phyloP scores from a whole-genome alignment of 2,888 invertebrate species.

The Xylota sylvarum region DNA sequence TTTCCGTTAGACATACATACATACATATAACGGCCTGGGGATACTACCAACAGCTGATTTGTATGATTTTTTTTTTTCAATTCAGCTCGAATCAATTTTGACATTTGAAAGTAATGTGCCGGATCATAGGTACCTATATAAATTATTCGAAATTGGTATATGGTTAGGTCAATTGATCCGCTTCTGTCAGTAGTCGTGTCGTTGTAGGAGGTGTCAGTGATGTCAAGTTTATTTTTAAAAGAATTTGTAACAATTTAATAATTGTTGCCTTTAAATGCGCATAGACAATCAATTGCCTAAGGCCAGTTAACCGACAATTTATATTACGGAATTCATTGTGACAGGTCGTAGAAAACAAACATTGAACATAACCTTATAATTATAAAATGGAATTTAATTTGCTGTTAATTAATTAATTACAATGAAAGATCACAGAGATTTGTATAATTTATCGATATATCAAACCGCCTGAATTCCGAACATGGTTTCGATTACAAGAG shows the following conservation, averaged over 20 bases:
- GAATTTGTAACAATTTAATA: slow-evolving; percentile 61
- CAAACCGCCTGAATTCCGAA: slow-evolving; percentile 44
- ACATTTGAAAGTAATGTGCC: slow-evolving; percentile 33
- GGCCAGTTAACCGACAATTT: slow-evolving; percentile 55
- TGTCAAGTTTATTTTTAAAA: slow-evolving; percentile 70
- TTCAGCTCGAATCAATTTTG: slow-evolving; percentile 31
- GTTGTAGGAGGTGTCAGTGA: slow-evolving; percentile 31
- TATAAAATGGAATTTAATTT: slow-evolving; percentile 70
- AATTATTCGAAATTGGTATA: background rate
- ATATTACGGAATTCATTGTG: slow-evolving; percentile 55
- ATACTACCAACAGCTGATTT: slow-evolving; percentile 12
- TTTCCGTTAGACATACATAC: slow-evolving; percentile 22
- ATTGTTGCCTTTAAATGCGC: slow-evolving; percentile 64
- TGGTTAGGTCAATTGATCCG: slow-evolving; percentile 27
- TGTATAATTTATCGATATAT: slow-evolving; percentile 70
- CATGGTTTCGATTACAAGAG: slow-evolving; percentile 35
- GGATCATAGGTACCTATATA: too few species aligned
- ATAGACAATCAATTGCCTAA: slow-evolving; percentile 59
- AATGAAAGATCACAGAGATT: slow-evolving; percentile 50
- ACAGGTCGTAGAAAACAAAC: slow-evolving; percentile 67
- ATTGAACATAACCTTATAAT: slow-evolving; percentile 63
- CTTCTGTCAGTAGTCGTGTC: background rate
- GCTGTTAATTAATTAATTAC: slow-evolving; percentile 74
- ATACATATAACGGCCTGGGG: background rate
- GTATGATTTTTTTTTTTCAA: background rate